These are phyloP conservation scores for Eurosta solidaginis DNA, from an alignment of 1,140 invertebrate species.

Conservation along the genomic window DNA sequence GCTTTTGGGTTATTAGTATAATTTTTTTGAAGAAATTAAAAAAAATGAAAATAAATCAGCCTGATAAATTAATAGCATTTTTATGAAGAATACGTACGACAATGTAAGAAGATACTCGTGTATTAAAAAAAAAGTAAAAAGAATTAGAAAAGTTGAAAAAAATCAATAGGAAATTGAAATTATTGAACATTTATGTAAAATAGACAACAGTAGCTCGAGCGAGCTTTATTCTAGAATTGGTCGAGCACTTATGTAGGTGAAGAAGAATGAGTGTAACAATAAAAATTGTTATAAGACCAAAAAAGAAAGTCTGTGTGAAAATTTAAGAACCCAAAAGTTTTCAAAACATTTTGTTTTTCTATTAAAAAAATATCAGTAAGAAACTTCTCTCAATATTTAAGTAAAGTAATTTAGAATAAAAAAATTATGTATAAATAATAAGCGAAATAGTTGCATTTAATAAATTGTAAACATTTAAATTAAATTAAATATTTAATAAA, in stretches of 20 bases:
- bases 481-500: constrained; percentile 23
- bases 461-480: constrained; percentile 14
- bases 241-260: too few species aligned
- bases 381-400: constrained; percentile 3
- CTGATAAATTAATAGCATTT: constrained; percentile 2
- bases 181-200: too few species aligned
- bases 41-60: neutral
- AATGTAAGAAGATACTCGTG: neutral
- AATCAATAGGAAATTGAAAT: too few species aligned
- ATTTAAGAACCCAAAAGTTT: neutral
- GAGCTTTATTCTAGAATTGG: too few species aligned
- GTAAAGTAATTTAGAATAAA: neutral
- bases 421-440: constrained; percentile 16
- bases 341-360: neutral
- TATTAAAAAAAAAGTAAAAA: neutral
- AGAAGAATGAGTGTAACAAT: too few species aligned
- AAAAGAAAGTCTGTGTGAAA: too few species aligned
- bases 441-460: constrained; percentile 23
- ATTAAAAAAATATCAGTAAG: neutral
- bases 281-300: too few species aligned
- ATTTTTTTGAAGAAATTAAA: neutral
- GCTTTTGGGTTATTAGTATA: neutral
- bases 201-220: too few species aligned
- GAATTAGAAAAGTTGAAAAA: neutral
- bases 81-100: neutral